phyloP scores from a whole-genome alignment of 1,140 invertebrate genomes.

The Platyscapa corneri region DNA sequence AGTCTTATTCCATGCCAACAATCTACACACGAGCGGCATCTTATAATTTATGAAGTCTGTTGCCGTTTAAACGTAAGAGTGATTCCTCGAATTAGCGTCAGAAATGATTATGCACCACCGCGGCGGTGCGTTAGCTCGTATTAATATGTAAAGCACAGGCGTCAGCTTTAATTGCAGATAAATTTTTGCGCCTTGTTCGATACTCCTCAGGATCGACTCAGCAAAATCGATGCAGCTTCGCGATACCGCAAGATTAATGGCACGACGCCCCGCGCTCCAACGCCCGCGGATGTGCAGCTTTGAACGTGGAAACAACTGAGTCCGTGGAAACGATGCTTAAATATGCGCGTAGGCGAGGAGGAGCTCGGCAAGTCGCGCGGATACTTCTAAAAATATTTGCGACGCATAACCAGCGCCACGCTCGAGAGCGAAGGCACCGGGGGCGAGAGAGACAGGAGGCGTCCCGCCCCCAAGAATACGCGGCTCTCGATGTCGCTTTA shows the following conservation, averaged over 20 bases:
- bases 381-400: constrained; percentile 52
- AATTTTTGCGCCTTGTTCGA: not conserved
- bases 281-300: not conserved
- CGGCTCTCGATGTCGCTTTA: constrained; percentile 10
- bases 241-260: not conserved
- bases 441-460: constrained; percentile 4
- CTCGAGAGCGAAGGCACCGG: constrained; percentile 51
- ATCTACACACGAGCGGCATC: not conserved
- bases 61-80: not conserved
- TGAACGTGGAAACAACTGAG: not conserved
- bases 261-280: no score
- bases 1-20: not conserved
- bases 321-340: not conserved
- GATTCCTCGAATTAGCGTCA: not conserved
- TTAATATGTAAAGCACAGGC: no score
- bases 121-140: no score
- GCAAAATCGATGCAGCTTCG: not conserved
- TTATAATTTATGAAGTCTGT: not conserved
- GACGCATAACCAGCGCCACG: constrained; percentile 56
- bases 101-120: not conserved
- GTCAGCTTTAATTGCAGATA: not conserved
- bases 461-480: constrained; percentile 16
- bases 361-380: constrained; percentile 1
- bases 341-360: constrained; percentile 30
- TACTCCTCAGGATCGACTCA: not conserved